Conservation (phyloP, 2,797 vertebrate species). For the Falco columbarius region DNA sequence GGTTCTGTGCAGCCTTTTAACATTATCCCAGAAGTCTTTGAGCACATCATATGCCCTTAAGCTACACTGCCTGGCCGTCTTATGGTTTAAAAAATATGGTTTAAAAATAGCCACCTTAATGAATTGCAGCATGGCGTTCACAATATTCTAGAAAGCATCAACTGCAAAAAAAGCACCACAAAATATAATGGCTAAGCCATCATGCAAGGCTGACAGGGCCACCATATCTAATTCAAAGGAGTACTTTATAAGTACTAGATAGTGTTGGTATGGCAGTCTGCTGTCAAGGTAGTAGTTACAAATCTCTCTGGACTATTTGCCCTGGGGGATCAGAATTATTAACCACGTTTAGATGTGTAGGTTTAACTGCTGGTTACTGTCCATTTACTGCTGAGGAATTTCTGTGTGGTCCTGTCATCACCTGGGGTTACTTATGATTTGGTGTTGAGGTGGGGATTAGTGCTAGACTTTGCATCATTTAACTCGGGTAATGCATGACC, state of each 20-base stretch:
- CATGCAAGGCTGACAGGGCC: not conserved
- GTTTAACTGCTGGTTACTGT: not conserved
- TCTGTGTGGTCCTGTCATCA: not conserved
- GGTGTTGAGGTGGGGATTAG: not conserved
- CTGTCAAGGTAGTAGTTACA: not conserved
- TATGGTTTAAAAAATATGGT: not conserved
- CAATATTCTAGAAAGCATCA: not conserved
- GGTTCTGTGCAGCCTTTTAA: not conserved
- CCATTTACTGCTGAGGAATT: not conserved
- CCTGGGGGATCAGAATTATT: not conserved
- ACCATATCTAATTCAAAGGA: not conserved
- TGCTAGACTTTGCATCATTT: not conserved
- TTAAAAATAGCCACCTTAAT: not conserved
- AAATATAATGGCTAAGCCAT: not conserved
- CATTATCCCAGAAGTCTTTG: not conserved
- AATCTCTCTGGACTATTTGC: not conserved
- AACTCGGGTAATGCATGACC: not conserved
- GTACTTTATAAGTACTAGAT: not conserved
- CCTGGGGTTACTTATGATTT: not conserved
- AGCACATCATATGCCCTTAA: not conserved
- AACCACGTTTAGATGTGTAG: not conserved
- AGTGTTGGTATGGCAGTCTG: not conserved
- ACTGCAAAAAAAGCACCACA: not conserved
- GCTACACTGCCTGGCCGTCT: not conserved
- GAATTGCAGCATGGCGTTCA: not conserved